These are phyloP conservation scores for Hassar affinis DNA, from an alignment of 2,113 vertebrate species.

Conservation along the genomic window DNA sequence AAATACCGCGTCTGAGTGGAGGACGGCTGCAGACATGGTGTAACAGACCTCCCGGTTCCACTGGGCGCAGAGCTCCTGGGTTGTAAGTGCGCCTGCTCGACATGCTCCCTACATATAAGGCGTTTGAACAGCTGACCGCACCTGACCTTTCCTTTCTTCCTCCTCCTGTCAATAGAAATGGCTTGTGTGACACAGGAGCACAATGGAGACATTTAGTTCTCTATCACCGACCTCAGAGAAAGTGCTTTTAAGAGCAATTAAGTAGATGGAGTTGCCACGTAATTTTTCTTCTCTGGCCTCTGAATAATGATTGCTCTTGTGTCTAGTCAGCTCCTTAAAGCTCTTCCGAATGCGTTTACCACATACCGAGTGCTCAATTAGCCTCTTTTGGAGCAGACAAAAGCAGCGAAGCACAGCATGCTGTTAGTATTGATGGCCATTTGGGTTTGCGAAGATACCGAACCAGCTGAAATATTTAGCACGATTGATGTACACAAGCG, in stretches of 20 bases:
- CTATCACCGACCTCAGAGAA: neutral
- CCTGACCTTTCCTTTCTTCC: neutral
- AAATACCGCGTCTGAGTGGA: neutral
- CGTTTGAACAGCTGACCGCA: neutral
- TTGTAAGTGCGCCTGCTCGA: neutral
- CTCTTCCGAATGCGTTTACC: neutral
- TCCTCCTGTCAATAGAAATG: neutral
- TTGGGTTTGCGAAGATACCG: constrained; percentile 52
- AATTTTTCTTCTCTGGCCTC: constrained; percentile 13
- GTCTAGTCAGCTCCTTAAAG: constrained; percentile 35
- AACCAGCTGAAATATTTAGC: constrained; percentile 54
- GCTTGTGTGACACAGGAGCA: neutral
- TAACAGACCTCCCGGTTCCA: neutral
- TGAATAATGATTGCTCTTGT: constrained; percentile 18
- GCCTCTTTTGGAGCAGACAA: constrained; percentile 32
- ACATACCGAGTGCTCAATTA: constrained; percentile 44
- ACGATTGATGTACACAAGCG: neutral
- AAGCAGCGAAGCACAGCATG: constrained; percentile 52
- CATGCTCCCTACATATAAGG: neutral
- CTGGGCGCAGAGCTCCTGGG: neutral
- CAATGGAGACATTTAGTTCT: constrained; percentile 16
- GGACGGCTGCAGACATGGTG: neutral
- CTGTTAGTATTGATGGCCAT: constrained; percentile 57
- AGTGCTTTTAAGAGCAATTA: constrained; percentile 38
- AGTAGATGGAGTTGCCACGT: constrained; percentile 18